Evolutionary conservation across 2,797 vertebrate genomes (phyloP).

Genomic region (Sphenopsis melanotis): DNA sequence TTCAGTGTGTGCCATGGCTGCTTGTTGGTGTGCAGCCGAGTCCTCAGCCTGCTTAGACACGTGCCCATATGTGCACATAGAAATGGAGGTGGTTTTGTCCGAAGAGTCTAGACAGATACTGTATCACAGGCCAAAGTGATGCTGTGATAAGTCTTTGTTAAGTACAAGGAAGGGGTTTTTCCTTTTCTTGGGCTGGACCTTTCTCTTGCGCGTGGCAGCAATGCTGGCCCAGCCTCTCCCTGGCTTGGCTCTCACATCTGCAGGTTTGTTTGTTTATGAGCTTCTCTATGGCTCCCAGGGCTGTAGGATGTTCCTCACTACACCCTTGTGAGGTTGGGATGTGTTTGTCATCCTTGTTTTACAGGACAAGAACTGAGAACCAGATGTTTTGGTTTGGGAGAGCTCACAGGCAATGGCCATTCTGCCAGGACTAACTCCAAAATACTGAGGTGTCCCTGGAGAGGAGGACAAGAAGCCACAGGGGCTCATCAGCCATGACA

Average conservation of each 20-base stretch:
- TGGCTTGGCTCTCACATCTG: background rate
- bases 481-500: background rate
- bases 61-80: rapidly evolving
- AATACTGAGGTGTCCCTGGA: background rate
- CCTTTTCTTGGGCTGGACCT: background rate
- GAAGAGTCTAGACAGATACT: background rate
- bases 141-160: background rate
- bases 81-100: background rate
- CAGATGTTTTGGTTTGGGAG: constrained; percentile 4
- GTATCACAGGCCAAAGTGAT: background rate
- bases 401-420: background rate
- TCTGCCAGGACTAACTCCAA: background rate
- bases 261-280: constrained; percentile 19
- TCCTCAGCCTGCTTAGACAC: background rate
- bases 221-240: rapidly evolving
- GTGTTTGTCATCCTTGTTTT: constrained; percentile 24
- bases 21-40: rapidly evolving
- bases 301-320: background rate
- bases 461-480: background rate
- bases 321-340: background rate
- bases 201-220: background rate
- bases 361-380: background rate
- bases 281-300: background rate
- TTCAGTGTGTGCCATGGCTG: rapidly evolving
- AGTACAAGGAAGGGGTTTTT: background rate